Base-by-base conservation (phyloP, 2,888 invertebrate species). In the Yponomeuta sedellus region DNA sequence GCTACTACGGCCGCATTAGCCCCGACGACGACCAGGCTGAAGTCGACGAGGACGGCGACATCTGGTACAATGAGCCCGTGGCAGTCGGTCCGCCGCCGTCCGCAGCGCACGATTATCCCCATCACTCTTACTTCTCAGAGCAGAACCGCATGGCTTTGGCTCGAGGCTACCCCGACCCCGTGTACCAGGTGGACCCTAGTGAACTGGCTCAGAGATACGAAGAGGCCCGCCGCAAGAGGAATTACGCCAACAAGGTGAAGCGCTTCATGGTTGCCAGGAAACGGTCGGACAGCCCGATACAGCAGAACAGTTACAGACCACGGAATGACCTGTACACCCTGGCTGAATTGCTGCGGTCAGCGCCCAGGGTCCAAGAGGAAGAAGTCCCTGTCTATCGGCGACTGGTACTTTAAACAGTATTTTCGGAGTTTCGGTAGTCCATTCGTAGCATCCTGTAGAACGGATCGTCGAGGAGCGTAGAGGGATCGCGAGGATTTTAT, bases 211-310 rank as follows among this genome's bases (percentile, higher is more conserved):
- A 88, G 69, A 77, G 87, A 67, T 90, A 88, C 66, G 88, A 90
- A 70, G 91, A 91, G 70, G 88, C 82, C 52, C 91, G 91, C 63
- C 91, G 90, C 71, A 91, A 92, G 74, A 81, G 90, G 71, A 86
- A 88, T 69, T 91, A 92, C 70, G 85, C 86, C 10, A 90, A 88
- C 73, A 90, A 89, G 72, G 78, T 90, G 79, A 94, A 94, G 78
- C 87, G 93, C 57, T 94, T 93, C 76, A 93, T 93, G 93, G 93
- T 94, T 0, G 91, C 93, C 25, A 89, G 92, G 74, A 93, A 93
- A 77, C 88, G 89, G 8, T 86, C 91, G 0, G 90, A 89, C 66
- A 75, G 79, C 52, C 79, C 85, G 80, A 77, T 83, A 74, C 88
- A 83, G 71, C 89, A 89, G 74, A 88, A 87, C 69, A 83, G 77